phyloP scores from a whole-genome alignment of 1,140 invertebrate genomes.

The Conus ventricosus region DNA sequence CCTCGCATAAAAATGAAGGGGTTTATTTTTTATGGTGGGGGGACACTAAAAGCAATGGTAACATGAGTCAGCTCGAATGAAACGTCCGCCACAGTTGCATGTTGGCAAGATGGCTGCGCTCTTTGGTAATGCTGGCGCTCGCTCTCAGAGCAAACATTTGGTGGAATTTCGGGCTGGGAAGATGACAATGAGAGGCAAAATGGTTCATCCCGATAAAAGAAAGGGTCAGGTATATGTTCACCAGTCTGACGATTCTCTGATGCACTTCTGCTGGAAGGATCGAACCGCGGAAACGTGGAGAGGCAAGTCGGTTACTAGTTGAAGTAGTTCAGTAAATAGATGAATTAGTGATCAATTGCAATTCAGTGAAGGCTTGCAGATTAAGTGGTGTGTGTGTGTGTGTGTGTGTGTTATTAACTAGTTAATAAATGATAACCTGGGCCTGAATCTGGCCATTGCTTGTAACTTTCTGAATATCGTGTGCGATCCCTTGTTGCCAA shows the following conservation, averaged over 20 bases:
- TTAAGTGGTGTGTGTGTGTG: no score
- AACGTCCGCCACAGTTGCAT: background rate
- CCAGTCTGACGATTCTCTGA: slow-evolving; percentile 94
- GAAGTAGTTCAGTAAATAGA: no score
- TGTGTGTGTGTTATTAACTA: no score
- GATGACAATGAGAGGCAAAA: slow-evolving; percentile 95
- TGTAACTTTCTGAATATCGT: no score
- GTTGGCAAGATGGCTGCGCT: slow-evolving; percentile 70
- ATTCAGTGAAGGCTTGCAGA: no score
- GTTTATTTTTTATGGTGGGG: no score
- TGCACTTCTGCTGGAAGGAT: slow-evolving; percentile 99
- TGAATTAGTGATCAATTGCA: no score
- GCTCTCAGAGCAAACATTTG: slow-evolving; percentile 90
- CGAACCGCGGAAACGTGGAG: slow-evolving; percentile 85
- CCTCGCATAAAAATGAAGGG: no score
- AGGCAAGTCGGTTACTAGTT: slow-evolving; percentile 75
- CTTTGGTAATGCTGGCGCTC: slow-evolving; percentile 80
- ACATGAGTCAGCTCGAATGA: background rate
- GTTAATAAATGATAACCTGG: no score
- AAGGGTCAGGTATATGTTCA: slow-evolving; percentile 96
- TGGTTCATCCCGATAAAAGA: slow-evolving; percentile 95
- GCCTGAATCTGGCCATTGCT: no score
- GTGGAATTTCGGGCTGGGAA: slow-evolving; percentile 97
- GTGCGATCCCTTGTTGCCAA: no score
- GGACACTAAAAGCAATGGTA: background rate